A percentile compares a stretch with the other conserved stretches of the same genome.
Conservation (phyloP, 2,113 vertebrate genomes). For the Etia nguti region DNA sequence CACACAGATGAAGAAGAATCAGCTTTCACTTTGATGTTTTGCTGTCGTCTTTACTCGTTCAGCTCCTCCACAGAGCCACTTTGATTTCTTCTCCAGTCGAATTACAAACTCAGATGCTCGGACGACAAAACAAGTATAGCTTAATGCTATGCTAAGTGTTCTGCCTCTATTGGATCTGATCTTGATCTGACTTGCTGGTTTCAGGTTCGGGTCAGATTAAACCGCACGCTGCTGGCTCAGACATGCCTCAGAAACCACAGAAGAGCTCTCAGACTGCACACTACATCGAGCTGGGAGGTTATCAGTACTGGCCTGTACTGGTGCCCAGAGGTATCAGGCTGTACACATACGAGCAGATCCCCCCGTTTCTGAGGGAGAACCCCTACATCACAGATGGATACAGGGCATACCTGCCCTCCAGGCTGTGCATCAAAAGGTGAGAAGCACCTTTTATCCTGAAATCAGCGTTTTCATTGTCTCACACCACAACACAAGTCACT, state of each 20-base stretch:
- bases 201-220: not conserved
- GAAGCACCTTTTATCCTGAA: not conserved
- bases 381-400: conserved; percentile 97
- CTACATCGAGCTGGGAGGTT: conserved; percentile 92
- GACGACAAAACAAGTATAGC: not conserved
- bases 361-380: conserved; percentile 87
- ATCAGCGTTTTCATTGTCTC: not conserved
- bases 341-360: conserved; percentile 94
- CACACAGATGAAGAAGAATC: not conserved
- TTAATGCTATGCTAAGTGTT: fast-evolving
- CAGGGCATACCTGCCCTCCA: conserved; percentile 89
- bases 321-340: conserved; percentile 87
- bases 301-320: conserved; percentile 93
- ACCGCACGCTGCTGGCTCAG: not conserved
- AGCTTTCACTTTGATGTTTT: not conserved
- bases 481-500: not conserved
- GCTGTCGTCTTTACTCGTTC: not conserved
- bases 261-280: conserved; percentile 83
- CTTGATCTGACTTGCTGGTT: not conserved
- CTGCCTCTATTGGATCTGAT: not conserved
- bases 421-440: conserved; percentile 90
- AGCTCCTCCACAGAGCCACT: not conserved
- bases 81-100: not conserved
- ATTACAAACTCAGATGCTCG: not conserved
- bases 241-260: conserved; percentile 84